Evolutionary conservation across 2,888 invertebrate genomes (phyloP), one percentile per base, ranked within the genome.

Genomic region (Zygaena filipendulae): DNA sequence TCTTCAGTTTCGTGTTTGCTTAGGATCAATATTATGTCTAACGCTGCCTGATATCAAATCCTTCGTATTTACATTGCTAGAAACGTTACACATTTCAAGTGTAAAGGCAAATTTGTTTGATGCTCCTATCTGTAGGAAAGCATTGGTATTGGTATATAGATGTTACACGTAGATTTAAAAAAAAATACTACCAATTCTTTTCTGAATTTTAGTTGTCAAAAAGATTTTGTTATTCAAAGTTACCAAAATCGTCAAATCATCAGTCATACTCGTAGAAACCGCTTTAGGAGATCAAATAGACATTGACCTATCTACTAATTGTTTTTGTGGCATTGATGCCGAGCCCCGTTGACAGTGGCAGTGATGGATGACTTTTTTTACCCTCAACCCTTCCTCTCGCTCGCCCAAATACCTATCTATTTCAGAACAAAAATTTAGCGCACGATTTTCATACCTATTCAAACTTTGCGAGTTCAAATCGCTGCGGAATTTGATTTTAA

Each of bases 271-370:
- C n/a, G n/a, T n/a, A n/a, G n/a, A n/a, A n/a, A n/a, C n/a, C n/a
- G n/a, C n/a, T n/a, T n/a, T 42, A 48, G 48, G 59, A 55, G 63
- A 72, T 72, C 67, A 70, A 70, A 75, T 71, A 71, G 71, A 74
- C 70, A 75, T 75, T 70, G 71, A 68, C 66, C 62, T n/a, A n/a
- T n/a, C n/a, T 67, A 68, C 67, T 72, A 71, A 77, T 77, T 77
- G 69, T 72, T 74, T 72, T 72, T 72, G 67, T 60, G 67, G 68
- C 66, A 61, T 67, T 60, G 66, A 67, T 56, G 64, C 58, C 59
- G 49, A 49, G 46, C 56, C 52, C 46, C 62, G 74, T 69, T 70
- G 75, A 77, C 72, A 72, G 58, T 64, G 59, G 59, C 57, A 35
- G 56, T 75, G 74, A 75, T 74, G 58, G 59, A 75, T 61, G 71